A percentile compares a stretch with the other conserved stretches of the same genome.
These are phyloP conservation scores for Eupithecia dodoneata DNA, from an alignment of 2,888 invertebrate genomes.

Conservation along the genomic window DNA sequence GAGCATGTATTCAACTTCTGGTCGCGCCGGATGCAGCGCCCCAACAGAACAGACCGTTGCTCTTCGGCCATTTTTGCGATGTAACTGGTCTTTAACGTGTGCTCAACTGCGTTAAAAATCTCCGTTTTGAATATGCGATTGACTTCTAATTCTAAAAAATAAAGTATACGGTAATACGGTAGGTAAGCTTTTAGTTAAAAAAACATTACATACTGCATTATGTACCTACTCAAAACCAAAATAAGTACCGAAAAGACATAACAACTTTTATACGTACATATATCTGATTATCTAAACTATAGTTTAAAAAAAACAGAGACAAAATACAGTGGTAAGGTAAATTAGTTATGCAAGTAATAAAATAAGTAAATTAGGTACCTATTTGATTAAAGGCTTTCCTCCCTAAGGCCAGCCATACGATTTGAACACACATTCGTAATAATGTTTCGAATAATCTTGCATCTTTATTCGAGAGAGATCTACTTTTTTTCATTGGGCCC, in stretches of 20 bases:
- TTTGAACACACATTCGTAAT: conserved; percentile 83
- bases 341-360: not conserved
- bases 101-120: conserved; percentile 83
- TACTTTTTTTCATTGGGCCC: conserved; percentile 80
- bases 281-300: no score
- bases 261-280: no score
- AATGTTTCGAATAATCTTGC: conserved; percentile 85
- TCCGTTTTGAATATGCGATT: conserved; percentile 85
- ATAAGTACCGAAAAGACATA: no score
- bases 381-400: conserved; percentile 84
- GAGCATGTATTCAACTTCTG: conserved; percentile 84
- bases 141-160: conserved; percentile 82
- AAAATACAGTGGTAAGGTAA: not conserved
- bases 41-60: conserved; percentile 83
- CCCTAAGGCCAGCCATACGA: conserved; percentile 86
- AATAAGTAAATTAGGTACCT: conserved; percentile 65
- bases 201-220: no score
- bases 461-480: conserved; percentile 86
- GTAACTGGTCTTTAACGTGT: conserved; percentile 69
- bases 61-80: conserved; percentile 71
- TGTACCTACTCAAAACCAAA: no score
- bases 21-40: conserved; percentile 79
- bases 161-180: not conserved
- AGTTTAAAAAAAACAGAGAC: not conserved
- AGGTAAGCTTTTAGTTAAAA: no score